Evolutionary conservation across 2,797 vertebrate species (phyloP), one percentile per base, ranked within the genome.

Genomic region (Erithacus rubecula): DNA sequence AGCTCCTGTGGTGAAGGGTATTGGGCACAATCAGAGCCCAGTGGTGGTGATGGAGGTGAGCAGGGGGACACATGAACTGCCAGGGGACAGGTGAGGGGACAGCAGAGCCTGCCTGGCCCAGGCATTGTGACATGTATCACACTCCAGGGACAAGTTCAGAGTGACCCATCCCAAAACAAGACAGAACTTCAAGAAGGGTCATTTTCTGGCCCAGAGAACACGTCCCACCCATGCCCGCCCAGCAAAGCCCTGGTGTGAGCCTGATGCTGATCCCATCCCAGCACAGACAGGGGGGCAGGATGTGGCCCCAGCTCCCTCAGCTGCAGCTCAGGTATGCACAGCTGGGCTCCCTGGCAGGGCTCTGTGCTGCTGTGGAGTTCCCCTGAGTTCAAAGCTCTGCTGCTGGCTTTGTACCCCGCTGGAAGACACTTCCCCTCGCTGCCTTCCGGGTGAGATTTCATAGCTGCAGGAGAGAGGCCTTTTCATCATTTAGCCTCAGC

Each of bases 371-470:
- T 0, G 32, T 27, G 95, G 94, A 96, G 84, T 96, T 96, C 79
- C 96, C 96, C 96, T 6, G 2, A 93, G 96, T 96, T 96, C 96
- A 96, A 96, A 96, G 96, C 92, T 36, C 87, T 34, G 65, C 91
- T 90, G 83, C 84, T 96, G 90, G 79, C 95, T 96, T 96, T 96
- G 95, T 96, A 96, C 80, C 95, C 94, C 0, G 20, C 94, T 95
- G 92, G 88, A 95, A 96, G 78, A 89, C 75, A 87, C 78, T 95
- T 95, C 92, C 92, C 92, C 83, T 94, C 44, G 1, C 90, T 15
- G 70, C 94, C 95, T 96, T 95, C 92, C 56, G 77, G 90, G 74
- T 84, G 93, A 93, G 93, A 90, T 89, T 95, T 94, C 90, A 89
- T 95, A 96, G 94, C 96, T 96, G 80, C 90, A 84, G 94, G 94